Conservation (phyloP, 2,113 vertebrate genomes). For the Phyllostomus discolor region DNA sequence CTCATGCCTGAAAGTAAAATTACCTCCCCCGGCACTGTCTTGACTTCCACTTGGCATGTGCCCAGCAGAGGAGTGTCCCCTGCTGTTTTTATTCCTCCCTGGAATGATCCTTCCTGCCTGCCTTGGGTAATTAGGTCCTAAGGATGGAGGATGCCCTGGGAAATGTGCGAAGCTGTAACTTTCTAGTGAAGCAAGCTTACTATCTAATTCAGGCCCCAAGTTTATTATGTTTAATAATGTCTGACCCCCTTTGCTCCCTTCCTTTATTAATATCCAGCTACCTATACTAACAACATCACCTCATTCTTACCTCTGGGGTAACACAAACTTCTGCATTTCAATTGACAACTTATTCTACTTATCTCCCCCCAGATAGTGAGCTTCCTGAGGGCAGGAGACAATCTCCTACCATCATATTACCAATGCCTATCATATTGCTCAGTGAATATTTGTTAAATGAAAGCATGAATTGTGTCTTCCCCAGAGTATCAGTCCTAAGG, state of each 20-base stretch:
- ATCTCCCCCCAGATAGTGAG: neutral
- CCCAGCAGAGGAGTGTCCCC: neutral
- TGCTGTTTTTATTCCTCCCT: neutral
- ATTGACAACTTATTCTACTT: neutral
- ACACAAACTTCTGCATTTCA: neutral
- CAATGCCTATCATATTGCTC: neutral
- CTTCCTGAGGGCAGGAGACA: neutral
- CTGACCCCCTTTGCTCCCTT: neutral
- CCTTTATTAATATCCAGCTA: neutral
- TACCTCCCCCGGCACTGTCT: too few species aligned
- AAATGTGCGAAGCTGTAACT: neutral
- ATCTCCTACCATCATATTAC: neutral
- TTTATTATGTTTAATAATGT: neutral
- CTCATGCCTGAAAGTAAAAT: too few species aligned
- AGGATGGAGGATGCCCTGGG: neutral
- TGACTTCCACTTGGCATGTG: neutral
- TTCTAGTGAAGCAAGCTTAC: neutral
- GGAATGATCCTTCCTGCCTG: neutral
- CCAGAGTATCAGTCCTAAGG: neutral
- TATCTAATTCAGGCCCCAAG: neutral
- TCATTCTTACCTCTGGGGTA: neutral
- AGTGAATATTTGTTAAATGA: neutral
- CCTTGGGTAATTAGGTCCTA: neutral
- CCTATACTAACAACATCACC: neutral
- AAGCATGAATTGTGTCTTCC: neutral